A percentile compares a stretch with the other conserved stretches of the same genome.
Evolutionary conservation across 2,113 vertebrate genomes (phyloP).

Genomic region (Sclerurus mexicanus): DNA sequence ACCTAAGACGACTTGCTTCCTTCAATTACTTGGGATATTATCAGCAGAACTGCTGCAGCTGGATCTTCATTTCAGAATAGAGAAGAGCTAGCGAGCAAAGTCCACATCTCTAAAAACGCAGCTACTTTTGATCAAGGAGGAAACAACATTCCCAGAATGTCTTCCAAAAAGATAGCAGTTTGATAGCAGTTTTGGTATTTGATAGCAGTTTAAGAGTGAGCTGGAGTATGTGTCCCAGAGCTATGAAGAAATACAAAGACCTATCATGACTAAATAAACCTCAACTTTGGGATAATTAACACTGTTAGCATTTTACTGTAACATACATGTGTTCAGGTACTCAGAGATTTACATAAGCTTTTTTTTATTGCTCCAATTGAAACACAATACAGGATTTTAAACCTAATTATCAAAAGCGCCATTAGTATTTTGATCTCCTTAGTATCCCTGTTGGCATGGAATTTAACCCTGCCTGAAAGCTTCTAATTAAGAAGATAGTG

Average conservation of each 20-base stretch:
- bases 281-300: not conserved
- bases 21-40: not conserved
- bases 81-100: not conserved
- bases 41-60: not conserved
- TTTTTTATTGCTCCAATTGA: not conserved
- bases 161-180: not conserved
- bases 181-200: not conserved
- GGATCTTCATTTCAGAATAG: not conserved
- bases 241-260: not conserved
- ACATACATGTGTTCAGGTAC: not conserved
- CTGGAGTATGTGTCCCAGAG: not conserved
- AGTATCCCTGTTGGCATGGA: not conserved
- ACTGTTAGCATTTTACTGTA: not conserved
- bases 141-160: not conserved
- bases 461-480: conserved; percentile 1
- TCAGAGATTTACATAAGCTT: not conserved
- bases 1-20: not conserved
- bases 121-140: not conserved
- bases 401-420: conserved; percentile 37
- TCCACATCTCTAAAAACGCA: not conserved
- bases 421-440: conserved; percentile 48
- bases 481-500: conserved; percentile 2
- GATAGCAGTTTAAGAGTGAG: not conserved
- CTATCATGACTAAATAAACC: not conserved
- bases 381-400: conserved; percentile 27